Percentiles rank a stretch among this genome's conserved stretches.
These are phyloP conservation scores for Geopemphigus sp. DNA, from an alignment of 1,140 invertebrate genomes.

Conservation along the genomic window DNA sequence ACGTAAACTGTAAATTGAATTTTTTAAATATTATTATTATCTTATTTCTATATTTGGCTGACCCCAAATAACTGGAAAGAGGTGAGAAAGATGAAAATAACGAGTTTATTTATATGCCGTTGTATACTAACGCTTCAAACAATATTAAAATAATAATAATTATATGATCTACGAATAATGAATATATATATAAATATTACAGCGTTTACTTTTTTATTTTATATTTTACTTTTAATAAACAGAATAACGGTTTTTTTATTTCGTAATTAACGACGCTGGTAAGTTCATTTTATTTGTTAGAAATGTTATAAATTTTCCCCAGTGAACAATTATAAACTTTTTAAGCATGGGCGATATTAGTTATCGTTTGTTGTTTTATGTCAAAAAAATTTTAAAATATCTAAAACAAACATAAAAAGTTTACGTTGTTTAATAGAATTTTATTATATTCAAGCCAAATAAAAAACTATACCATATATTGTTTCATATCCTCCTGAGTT, in stretches of 20 bases:
- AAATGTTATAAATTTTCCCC: background rate
- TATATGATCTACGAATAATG: no score
- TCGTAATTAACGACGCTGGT: background rate
- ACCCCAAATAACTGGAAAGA: no score
- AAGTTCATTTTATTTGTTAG: conserved; percentile 1
- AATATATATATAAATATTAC: no score
- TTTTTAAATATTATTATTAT: no score
- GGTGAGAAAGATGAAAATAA: no score
- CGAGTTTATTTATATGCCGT: no score
- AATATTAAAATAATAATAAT: background rate
- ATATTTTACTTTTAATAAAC: background rate
- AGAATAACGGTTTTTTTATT: conserved; percentile 1
- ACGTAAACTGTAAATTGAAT: no score
- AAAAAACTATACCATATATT: conserved; percentile 9
- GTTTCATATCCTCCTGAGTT: background rate
- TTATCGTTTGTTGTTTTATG: background rate
- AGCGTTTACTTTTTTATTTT: background rate
- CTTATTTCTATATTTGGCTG: no score
- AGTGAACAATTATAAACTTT: conserved; percentile 1
- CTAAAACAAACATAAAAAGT: conserved; percentile 1
- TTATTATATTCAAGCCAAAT: background rate
- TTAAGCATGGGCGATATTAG: background rate
- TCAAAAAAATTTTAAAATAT: background rate
- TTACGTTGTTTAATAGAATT: background rate
- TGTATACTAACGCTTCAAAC: background rate